Evolutionary conservation across 30 jellyfish, hydroid and myxozoan species (phyloP), one percentile per base, ranked within the genome.

Genomic region (Chrysaora quinquecirrha): DNA sequence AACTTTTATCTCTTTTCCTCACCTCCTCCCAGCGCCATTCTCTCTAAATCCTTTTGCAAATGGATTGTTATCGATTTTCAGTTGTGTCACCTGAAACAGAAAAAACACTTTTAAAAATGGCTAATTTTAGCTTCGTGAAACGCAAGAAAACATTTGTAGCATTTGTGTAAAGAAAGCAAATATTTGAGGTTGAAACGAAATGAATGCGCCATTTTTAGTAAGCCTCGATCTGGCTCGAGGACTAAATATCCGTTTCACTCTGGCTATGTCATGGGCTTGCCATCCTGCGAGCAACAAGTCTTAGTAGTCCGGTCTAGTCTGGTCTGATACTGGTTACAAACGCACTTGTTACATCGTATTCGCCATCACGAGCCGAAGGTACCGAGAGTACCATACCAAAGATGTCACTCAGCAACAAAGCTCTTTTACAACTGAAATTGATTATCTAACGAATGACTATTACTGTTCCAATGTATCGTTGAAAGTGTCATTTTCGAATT

Each of bases 1-100:
- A 43, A 9, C 58, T 16, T 9, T 16, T 43, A 30, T 52, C 29
- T 9, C 25, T 60, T 3, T 11, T 0, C 25, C 93, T 54, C 34
- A 78, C 96, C 95, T 72, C 28, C 93, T 84, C 11, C 85, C 97
- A 30, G 89, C 93, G 25, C 93, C 97, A 32, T 76, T 88, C 33
- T 93, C 94, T 30, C 98, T 63, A 82, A 93, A 93, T 10, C 98
- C 98, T 76, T 93, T 93, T 18, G 98, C 98, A 73, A 93, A 93
- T 18, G 98, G 98, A 73, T 91, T 91, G 73, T 91, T 68, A 60
- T 91, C 96, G 30, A 91, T 91, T 70, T 91, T 91, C 83, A 93
- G 85, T 56, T 86, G 92, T 1, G 98, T 93, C 1, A 93, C 91
- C 98, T 93, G 27, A 24, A 73, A 66, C 11, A 49, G 83, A 38